These are phyloP conservation scores for Hyperoplus immaculatus DNA, from an alignment of 2,797 vertebrate species.

Conservation along the genomic window DNA sequence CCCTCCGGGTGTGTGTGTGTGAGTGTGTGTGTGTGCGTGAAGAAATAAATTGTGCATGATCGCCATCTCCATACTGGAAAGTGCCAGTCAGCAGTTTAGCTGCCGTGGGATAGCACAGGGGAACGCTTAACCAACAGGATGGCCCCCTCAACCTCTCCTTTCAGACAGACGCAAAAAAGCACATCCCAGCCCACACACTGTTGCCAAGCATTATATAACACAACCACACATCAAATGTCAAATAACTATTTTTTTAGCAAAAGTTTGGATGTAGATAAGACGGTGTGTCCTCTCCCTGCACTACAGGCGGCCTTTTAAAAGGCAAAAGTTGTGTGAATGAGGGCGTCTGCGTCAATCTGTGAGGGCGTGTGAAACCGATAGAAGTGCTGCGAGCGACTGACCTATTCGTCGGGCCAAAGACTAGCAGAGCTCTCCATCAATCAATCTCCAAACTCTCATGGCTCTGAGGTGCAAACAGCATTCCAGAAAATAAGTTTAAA, in stretches of 20 bases:
- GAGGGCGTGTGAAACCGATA: constrained; percentile 45
- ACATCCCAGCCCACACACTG: background rate
- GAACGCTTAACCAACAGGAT: constrained; percentile 53
- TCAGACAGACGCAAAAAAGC: constrained; percentile 26
- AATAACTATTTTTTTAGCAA: background rate
- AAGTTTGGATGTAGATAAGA: constrained; percentile 38
- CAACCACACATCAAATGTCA: constrained; percentile 28
- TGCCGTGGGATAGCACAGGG: constrained; percentile 45
- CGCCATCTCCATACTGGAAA: constrained; percentile 54
- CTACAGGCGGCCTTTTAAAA: constrained; percentile 14
- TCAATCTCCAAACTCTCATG: constrained; percentile 11
- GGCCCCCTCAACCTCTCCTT: constrained; percentile 6
- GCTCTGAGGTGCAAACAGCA: background rate
- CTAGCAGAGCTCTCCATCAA: constrained; percentile 18
- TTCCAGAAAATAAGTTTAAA: background rate
- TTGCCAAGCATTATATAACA: background rate
- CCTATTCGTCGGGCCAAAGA: constrained; percentile 5
- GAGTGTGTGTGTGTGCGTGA: constrained; percentile 24
- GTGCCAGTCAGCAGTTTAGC: constrained; percentile 71
- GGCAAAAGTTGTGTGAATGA: constrained; percentile 19
- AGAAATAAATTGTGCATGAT: constrained; percentile 47
- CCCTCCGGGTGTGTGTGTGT: constrained; percentile 62
- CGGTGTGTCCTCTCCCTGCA: constrained; percentile 26
- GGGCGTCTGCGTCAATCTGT: constrained; percentile 25
- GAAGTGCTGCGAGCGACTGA: constrained; percentile 2